A percentile compares a stretch with the other conserved stretches of the same genome.
Evolutionary conservation across 2,797 vertebrate species (phyloP).

Genomic region (Characodon lateralis): DNA sequence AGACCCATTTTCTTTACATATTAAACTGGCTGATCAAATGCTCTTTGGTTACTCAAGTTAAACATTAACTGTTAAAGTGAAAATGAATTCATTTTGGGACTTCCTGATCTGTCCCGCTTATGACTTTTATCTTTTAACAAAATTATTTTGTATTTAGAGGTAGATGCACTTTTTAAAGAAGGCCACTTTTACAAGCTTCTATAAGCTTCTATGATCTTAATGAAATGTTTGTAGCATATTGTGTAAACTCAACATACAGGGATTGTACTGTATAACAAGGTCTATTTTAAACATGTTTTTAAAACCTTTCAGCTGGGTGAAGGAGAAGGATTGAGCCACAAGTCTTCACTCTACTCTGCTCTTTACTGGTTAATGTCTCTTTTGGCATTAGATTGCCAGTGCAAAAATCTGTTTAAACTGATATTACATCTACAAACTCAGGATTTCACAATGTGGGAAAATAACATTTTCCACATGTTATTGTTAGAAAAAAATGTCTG

Average conservation of each 20-base stretch:
- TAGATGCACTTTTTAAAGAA: not conserved
- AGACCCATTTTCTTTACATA: not conserved
- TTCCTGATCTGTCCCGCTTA: constrained; percentile 12
- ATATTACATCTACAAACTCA: not conserved
- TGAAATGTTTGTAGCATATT: not conserved
- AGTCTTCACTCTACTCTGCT: not conserved
- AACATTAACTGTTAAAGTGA: constrained; percentile 7
- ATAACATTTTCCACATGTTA: not conserved
- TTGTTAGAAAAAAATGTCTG: not conserved
- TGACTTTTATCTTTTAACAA: constrained; percentile 12
- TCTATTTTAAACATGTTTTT: not conserved
- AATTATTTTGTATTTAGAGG: not conserved
- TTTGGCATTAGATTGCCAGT: not conserved
- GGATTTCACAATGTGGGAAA: not conserved
- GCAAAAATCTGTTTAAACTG: not conserved
- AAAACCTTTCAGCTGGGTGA: not conserved
- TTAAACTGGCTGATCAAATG: not conserved
- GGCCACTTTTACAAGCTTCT: not conserved
- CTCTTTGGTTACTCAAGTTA: constrained; percentile 13
- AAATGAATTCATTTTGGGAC: not conserved
- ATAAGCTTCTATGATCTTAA: not conserved
- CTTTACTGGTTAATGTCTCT: not conserved
- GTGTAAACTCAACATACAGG: not conserved
- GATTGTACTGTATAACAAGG: not conserved
- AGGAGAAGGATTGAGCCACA: not conserved